Base-by-base conservation (phyloP, 30 jellyfish, hydroid and myxozoan species). In the Aurelia sp. region DNA sequence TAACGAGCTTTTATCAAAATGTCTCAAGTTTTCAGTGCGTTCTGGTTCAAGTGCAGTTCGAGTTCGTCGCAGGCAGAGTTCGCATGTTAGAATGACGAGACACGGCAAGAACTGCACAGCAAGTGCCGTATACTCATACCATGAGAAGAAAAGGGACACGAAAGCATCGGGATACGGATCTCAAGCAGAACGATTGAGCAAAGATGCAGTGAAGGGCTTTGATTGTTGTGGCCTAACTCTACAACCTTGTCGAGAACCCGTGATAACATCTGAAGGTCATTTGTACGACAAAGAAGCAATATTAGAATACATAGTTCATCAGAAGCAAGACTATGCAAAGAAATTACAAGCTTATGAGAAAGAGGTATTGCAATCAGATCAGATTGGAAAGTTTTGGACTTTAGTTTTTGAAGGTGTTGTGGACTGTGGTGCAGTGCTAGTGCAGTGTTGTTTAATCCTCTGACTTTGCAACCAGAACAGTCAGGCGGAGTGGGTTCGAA, bases 71-170 rank as follows among this genome's bases (percentile, higher is more conserved):
- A 31, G 77, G 17, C 18, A 17, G 77, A 17, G 52, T n/a, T 66
- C 37, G 22, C 19, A 13, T 21, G 1, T 11, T 6, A 23, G 15
- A 35, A 96, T 96, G 99, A 90, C 99, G 64, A 62, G 97, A 50
- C 99, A 96, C 76, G 99, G 98, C 10, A 81, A 71, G 78, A 96
- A 96, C 77, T 85, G 93, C 65, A 96, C 99, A n/a, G 99, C 99
- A 13, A 87, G 97, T 65, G 96, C 99, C 13, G 98, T 96, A 27
- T 96, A 90, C 73, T 78, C 98, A 19, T 89, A 96, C 73, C 98
- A 96, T 52, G 99, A 96, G 79, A 90, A 91, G 70, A 91, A 89
- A 81, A 91, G 83, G 76, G 99, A 91, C 85, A 76, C 99, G 1
- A 65, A 87, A 76, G 51, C 93, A 63, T 96, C 99, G 0, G 99